A percentile compares a stretch with the other conserved stretches of the same genome.
Evolutionary conservation across 2,797 vertebrate genomes (phyloP).

Genomic region (Hemibagrus guttatus): DNA sequence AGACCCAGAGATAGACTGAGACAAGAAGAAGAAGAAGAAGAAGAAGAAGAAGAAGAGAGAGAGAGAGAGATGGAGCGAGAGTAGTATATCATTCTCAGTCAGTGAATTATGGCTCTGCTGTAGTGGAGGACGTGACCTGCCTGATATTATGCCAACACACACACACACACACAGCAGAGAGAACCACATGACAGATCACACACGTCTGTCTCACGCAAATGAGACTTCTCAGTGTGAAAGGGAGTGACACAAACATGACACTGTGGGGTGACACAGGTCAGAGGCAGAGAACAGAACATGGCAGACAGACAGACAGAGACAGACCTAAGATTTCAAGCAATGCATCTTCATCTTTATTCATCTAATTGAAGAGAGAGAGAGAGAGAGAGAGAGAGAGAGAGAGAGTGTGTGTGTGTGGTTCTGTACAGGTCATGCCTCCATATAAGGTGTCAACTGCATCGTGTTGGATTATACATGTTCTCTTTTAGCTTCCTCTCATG

Average conservation of each 20-base stretch:
- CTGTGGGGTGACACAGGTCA: background rate
- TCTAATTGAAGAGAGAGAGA: background rate
- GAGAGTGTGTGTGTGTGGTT: conserved; percentile 5
- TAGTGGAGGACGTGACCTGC: conserved; percentile 30
- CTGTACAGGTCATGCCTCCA: background rate
- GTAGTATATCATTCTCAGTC: conserved; percentile 28
- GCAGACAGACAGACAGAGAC: background rate
- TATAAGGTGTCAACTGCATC: background rate
- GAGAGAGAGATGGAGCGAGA: background rate
- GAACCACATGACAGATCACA: background rate
- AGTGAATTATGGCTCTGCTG: conserved; percentile 37
- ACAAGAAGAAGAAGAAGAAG: background rate
- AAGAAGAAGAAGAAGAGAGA: conserved; percentile 39
- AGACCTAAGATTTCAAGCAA: background rate
- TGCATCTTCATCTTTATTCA: background rate
- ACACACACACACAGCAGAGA: background rate
- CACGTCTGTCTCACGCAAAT: conserved; percentile 9
- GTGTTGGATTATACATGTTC: background rate
- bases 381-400: too few species aligned
- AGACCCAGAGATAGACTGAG: background rate
- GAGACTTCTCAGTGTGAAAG: background rate
- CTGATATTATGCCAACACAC: conserved; percentile 41
- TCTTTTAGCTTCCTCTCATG: background rate
- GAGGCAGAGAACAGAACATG: background rate
- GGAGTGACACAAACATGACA: background rate